phyloP scores from a whole-genome alignment of 2,113 vertebrate species.

The Alectura lathami region DNA sequence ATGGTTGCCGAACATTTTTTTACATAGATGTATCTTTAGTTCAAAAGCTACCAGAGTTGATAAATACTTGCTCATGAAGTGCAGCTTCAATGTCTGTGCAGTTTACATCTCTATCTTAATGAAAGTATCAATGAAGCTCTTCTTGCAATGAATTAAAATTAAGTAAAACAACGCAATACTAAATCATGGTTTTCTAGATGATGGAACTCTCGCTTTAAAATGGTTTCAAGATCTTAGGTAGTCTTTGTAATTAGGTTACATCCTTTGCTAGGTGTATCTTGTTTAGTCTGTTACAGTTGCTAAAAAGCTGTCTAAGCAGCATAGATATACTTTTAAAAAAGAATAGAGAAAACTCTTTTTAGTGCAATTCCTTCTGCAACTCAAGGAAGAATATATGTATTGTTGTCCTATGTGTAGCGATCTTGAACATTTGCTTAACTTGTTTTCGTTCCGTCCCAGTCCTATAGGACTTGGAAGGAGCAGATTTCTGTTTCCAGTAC shows the following conservation, averaged over 20 bases:
- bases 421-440: not conserved
- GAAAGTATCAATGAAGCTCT: not conserved
- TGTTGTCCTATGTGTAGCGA: not conserved
- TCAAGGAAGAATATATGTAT: not conserved
- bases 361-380: not conserved
- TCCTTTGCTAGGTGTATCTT: not conserved
- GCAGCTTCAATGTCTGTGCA: not conserved
- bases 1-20: not conserved
- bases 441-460: not conserved
- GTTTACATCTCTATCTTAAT: not conserved
- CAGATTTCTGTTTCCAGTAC: not conserved
- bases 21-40: not conserved
- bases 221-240: not conserved
- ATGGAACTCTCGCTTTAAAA: not conserved
- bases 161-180: not conserved
- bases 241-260: not conserved
- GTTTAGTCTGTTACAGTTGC: not conserved
- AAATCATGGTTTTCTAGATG: not conserved
- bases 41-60: not conserved
- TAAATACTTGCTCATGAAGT: not conserved
- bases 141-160: not conserved
- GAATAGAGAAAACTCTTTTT: not conserved
- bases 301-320: not conserved
- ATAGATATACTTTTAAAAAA: not conserved
- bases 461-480: not conserved